A percentile compares a stretch with the other conserved stretches of the same genome.
Conservation (phyloP, 1,140 invertebrate species). For the Drosophila triauraria region DNA sequence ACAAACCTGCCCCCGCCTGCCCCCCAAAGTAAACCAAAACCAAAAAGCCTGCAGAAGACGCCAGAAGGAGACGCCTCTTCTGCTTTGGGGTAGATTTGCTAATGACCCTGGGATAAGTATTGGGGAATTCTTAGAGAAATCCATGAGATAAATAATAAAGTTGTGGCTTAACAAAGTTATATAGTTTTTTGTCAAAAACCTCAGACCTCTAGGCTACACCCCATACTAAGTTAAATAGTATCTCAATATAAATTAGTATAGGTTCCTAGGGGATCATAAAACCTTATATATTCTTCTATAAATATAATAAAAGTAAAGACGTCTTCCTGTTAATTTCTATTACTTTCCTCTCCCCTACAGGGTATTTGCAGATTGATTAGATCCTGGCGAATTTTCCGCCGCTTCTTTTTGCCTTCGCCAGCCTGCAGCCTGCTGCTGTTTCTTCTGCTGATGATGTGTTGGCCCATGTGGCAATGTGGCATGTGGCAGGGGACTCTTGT, state of each 20-base stretch:
- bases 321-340: background rate
- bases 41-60: constrained; percentile 11
- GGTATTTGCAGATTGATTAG: constrained; percentile 1
- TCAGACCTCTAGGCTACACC: too few relatives aligned
- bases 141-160: too few relatives aligned
- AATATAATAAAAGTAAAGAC: background rate
- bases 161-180: too few relatives aligned
- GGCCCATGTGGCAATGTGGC: constrained; percentile 41
- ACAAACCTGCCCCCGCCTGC: constrained; percentile 18
- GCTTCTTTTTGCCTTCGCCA: background rate
- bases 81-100: background rate
- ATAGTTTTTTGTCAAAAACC: too few relatives aligned
- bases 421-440: constrained; percentile 1
- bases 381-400: background rate
- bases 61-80: background rate
- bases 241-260: too few relatives aligned
- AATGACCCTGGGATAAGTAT: background rate
- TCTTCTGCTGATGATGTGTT: constrained; percentile 31
- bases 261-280: background rate
- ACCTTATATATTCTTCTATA: too few relatives aligned
- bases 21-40: constrained; percentile 24
- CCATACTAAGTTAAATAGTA: too few relatives aligned
- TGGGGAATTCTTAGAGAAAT: too few relatives aligned
- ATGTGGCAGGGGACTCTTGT: constrained; percentile 33
- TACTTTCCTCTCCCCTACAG: background rate